Evolutionary conservation across 2,113 vertebrate genomes (phyloP), one percentile per base, ranked within the genome.

Genomic region (Notarius lentiginosus): DNA sequence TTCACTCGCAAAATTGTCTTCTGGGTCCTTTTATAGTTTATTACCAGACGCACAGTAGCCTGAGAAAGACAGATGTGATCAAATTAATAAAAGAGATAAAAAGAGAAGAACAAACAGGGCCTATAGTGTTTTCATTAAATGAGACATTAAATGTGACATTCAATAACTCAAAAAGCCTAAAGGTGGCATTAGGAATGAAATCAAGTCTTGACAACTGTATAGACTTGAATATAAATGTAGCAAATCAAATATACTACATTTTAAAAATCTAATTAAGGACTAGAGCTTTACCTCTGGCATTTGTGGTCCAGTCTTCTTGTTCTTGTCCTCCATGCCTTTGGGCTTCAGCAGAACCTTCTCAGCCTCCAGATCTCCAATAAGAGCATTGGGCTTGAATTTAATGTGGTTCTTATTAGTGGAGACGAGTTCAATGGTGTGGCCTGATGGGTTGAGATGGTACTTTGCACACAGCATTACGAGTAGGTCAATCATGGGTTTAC

Each of bases 401-500:
- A 98, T 94, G 86, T 91, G 94, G 30, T 93, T 96, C 34, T 96
- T 96, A 89, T 97, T 97, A 87, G 94, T 89, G 79, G 98, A 97
- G 82, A 98, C 85, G 73, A 99, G 92, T 79, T 99, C 98, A 87
- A 99, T 95, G 22, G 96, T 97, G 90, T 99, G 95, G 92, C 96
- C 93, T 22, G 98, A 97, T 8, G 98, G 98, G 92, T 98, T 99
- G 93, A 99, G 95, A 92, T 95, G 98, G 93, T 99, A 97, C 86
- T 97, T 95, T 47, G 96, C 97, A 91, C 98, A 99, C 68, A 99
- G 96, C 84, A 95, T 97, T 87, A 99, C 96, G 82, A 99, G 88
- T 65, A 99, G 94, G 92, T 99, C 98, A 97, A 99, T 99, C 91
- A 97, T 94, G 47, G 98, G 97, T 92, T 98, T 97, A 92, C 98